Conservation (phyloP, 2,113 vertebrate species). For the Alosa alosa region DNA sequence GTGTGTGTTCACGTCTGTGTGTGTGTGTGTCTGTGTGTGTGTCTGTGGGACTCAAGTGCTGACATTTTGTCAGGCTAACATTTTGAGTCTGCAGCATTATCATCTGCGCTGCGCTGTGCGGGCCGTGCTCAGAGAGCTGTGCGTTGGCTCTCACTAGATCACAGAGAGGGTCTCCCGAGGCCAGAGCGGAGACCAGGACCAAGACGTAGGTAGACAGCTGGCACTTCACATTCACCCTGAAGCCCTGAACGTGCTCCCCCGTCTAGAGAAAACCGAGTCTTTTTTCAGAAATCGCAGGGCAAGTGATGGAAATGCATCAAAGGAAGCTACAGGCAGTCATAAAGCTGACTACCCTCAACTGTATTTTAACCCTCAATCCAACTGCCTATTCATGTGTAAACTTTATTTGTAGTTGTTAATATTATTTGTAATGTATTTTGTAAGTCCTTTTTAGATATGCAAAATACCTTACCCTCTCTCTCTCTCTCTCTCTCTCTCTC, state of each 20-base stretch:
- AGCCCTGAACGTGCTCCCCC: background rate
- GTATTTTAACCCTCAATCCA: background rate
- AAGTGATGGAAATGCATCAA: too few relatives aligned
- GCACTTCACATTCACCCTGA: too few relatives aligned
- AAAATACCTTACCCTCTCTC: background rate
- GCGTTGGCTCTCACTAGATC: background rate
- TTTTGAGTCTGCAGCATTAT: background rate
- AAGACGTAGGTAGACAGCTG: background rate
- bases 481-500: too few relatives aligned
- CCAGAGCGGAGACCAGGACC: background rate
- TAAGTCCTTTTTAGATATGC: too few relatives aligned
- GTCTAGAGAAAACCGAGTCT: background rate
- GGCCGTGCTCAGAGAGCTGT: background rate
- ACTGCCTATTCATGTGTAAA: background rate
- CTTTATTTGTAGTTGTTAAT: background rate
- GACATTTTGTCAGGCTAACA: slow-evolving; percentile 9
- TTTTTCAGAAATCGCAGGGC: background rate
- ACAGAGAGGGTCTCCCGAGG: background rate
- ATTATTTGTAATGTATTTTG: background rate
- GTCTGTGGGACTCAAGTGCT: background rate
- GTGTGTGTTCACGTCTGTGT: background rate
- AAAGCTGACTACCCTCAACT: background rate
- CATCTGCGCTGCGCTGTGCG: background rate
- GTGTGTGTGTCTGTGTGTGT: background rate
- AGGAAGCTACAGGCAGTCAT: too few relatives aligned